A percentile compares a stretch with the other conserved stretches of the same genome.
Evolutionary conservation across 2,888 invertebrate species (phyloP).

Genomic region (Melangyna quadrimaculata): DNA sequence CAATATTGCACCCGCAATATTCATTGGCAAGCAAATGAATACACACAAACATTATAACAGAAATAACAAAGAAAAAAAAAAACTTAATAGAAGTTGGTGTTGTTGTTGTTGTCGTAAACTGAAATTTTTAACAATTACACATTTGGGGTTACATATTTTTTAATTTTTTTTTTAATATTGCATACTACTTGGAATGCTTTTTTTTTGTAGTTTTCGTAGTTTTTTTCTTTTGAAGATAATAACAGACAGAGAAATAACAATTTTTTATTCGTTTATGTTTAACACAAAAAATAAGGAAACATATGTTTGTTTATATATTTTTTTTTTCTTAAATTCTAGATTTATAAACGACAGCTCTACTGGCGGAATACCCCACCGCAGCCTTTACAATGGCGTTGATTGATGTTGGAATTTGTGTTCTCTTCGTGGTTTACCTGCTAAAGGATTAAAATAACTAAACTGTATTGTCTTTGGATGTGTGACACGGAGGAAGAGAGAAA

Average conservation of each 20-base stretch:
- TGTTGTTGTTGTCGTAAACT: slow-evolving; percentile 25
- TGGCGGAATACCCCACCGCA: slow-evolving; percentile 43
- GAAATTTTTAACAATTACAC: slow-evolving; percentile 55
- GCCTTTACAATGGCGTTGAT: slow-evolving; percentile 18
- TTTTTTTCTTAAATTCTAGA: slow-evolving; percentile 57
- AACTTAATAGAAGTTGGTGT: slow-evolving; percentile 42
- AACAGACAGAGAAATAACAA: slow-evolving; percentile 59
- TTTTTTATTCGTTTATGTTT: slow-evolving; percentile 47
- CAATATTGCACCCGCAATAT: slow-evolving; percentile 58
- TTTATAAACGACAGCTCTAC: slow-evolving; percentile 46
- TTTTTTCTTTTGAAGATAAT: slow-evolving; percentile 41
- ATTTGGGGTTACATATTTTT: slow-evolving; percentile 46
- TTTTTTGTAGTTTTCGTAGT: slow-evolving; percentile 40
- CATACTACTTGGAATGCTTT: slow-evolving; percentile 68
- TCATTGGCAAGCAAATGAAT: slow-evolving; percentile 52
- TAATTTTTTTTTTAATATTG: slow-evolving; percentile 42
- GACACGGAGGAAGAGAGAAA: slow-evolving; percentile 40
- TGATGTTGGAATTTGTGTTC: slow-evolving; percentile 20
- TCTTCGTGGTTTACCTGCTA: slow-evolving; percentile 51
- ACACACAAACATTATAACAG: slow-evolving; percentile 48
- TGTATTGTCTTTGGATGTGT: slow-evolving; percentile 65
- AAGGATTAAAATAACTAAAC: slow-evolving; percentile 41
- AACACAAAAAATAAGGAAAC: slow-evolving; percentile 49
- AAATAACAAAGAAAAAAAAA: slow-evolving; percentile 57
- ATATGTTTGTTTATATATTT: slow-evolving; percentile 23